These are phyloP conservation scores for Apantesis nais DNA, from an alignment of 2,888 invertebrate genomes.

Conservation along the genomic window DNA sequence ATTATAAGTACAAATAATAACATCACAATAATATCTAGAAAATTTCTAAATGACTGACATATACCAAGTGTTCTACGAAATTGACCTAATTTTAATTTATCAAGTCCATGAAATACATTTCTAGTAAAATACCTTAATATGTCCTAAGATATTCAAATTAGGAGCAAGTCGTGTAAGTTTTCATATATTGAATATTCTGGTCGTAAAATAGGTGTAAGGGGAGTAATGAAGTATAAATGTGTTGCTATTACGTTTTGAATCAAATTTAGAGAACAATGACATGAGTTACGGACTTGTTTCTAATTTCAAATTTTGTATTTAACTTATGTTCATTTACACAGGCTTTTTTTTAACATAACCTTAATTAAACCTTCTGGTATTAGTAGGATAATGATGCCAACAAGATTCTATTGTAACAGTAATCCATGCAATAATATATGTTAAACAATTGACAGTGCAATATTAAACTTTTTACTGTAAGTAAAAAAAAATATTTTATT, in stretches of 20 bases:
- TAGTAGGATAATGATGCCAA: slow-evolving; percentile 50
- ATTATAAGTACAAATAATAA: slow-evolving; percentile 68
- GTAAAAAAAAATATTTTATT: slow-evolving; percentile 72
- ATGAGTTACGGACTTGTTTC: slow-evolving; percentile 44
- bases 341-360: slow-evolving; percentile 34
- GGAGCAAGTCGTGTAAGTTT: slow-evolving; percentile 41
- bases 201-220: slow-evolving; percentile 32
- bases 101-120: slow-evolving; percentile 47
- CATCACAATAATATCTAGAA: slow-evolving; percentile 47
- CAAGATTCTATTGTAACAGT: slow-evolving; percentile 52
- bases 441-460: slow-evolving; percentile 75
- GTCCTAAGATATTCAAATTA: slow-evolving; percentile 44
- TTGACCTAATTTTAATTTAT: slow-evolving; percentile 50
- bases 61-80: slow-evolving; percentile 49
- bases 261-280: slow-evolving; percentile 32
- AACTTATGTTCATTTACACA: slow-evolving; percentile 41
- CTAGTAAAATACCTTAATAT: slow-evolving; percentile 47
- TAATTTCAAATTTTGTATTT: slow-evolving; percentile 39
- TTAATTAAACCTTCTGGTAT: slow-evolving; percentile 41
- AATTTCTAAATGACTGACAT: slow-evolving; percentile 48
- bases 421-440: slow-evolving; percentile 64
- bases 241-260: slow-evolving; percentile 8
- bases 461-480: slow-evolving; percentile 81
- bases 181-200: slow-evolving; percentile 28
- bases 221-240: slow-evolving; percentile 25